phyloP scores from a whole-genome alignment of 2,797 vertebrate species.

The Manis javanica region DNA sequence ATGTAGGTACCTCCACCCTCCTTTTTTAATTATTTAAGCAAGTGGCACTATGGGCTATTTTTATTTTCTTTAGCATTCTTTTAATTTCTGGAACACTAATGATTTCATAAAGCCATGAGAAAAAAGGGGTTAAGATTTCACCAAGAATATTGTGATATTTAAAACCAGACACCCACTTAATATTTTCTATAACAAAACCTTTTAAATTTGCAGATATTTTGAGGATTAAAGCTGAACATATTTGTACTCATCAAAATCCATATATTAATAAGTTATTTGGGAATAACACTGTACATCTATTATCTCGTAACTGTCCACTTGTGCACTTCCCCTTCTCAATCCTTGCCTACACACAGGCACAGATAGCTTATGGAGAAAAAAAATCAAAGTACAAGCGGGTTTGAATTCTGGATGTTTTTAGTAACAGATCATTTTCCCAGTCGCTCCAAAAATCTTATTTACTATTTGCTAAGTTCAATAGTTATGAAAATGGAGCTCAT shows the following conservation, averaged over 20 bases:
- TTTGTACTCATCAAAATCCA: not conserved
- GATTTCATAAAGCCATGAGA: slow-evolving; percentile 32
- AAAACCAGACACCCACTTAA: slow-evolving; percentile 4
- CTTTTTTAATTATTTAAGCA: not conserved
- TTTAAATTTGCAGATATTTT: not conserved
- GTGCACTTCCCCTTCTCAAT: not conserved
- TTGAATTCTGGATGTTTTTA: not conserved
- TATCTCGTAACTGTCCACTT: not conserved
- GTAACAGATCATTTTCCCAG: not conserved
- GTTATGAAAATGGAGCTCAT: not conserved
- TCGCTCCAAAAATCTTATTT: not conserved
- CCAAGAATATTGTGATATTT: not conserved
- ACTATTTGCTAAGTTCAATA: not conserved
- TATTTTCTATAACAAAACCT: not conserved
- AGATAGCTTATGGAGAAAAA: not conserved
- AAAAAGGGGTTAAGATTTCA: not conserved
- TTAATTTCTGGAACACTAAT: slow-evolving; percentile 7
- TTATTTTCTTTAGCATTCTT: not conserved
- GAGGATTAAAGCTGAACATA: not conserved
- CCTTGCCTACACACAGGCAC: not conserved
- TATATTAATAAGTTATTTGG: slow-evolving; percentile 25
- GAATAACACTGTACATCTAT: not conserved
- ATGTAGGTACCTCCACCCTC: not conserved
- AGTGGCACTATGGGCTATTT: not conserved
- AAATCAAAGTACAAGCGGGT: not conserved